Percentiles rank a stretch among this genome's conserved stretches.
phyloP scores from a whole-genome alignment of 2,113 vertebrate genomes.

The Sporophila hypoxantha region DNA sequence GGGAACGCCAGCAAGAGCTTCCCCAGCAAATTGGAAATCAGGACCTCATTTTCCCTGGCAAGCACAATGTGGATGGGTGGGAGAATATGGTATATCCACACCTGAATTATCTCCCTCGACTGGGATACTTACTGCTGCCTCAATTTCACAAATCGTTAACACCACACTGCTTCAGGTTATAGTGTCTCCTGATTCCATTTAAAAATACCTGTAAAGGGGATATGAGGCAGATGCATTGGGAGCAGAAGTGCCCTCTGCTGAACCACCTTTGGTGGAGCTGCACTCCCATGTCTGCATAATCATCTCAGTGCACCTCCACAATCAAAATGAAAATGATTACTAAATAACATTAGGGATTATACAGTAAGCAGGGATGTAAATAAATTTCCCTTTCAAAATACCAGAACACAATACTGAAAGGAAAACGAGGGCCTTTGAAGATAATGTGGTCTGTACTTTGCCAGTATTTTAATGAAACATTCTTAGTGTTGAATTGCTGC shows the following conservation, averaged over 20 bases:
- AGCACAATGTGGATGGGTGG: background rate
- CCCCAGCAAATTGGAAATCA: background rate
- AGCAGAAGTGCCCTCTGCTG: background rate
- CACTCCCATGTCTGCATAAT: background rate
- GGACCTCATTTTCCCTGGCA: background rate
- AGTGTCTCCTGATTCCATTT: background rate
- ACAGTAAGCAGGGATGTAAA: background rate
- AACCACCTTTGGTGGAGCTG: background rate
- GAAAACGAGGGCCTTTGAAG: background rate
- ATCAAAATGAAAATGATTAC: background rate
- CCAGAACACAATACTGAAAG: slow-evolving; percentile 5
- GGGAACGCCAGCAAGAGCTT: background rate
- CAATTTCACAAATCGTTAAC: background rate
- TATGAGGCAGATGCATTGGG: background rate
- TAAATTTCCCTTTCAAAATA: background rate
- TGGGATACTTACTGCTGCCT: background rate
- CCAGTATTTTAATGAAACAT: background rate
- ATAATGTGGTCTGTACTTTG: background rate
- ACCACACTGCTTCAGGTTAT: background rate
- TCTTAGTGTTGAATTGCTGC: background rate
- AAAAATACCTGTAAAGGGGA: background rate
- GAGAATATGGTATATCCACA: background rate
- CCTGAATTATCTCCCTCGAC: background rate
- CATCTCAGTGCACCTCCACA: background rate
- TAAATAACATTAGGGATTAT: background rate